Evolutionary conservation across 2,888 invertebrate species (phyloP).

Genomic region (Eupithecia pulchellata): DNA sequence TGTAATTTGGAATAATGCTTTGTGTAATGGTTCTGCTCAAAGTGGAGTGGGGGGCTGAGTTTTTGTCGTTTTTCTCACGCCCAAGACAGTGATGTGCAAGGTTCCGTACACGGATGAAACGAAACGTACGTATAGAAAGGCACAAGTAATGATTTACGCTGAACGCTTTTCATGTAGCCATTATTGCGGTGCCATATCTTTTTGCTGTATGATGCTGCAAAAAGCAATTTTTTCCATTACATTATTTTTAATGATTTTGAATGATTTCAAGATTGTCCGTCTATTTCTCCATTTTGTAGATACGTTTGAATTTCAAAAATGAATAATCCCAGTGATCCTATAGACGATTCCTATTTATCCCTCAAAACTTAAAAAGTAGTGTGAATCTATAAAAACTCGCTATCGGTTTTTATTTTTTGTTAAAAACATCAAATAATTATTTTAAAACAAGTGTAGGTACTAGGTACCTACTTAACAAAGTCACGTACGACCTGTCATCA

Average conservation of each 20-base stretch:
- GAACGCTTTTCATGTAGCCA: not conserved
- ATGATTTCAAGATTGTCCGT: no score
- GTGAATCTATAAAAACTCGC: not conserved
- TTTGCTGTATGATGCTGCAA: no score
- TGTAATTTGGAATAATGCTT: conserved; percentile 80
- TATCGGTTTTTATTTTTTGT: not conserved
- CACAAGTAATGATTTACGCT: not conserved
- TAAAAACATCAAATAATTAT: not conserved
- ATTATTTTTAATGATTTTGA: no score
- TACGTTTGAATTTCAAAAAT: no score
- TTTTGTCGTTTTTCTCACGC: conserved; percentile 67
- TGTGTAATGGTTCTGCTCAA: conserved; percentile 73
- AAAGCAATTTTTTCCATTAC: no score
- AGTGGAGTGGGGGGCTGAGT: conserved; percentile 66
- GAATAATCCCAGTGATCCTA: no score
- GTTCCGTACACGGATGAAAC: conserved; percentile 8
- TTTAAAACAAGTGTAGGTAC: not conserved
- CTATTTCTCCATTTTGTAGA: no score
- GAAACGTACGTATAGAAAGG: not conserved
- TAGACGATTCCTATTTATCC: no score
- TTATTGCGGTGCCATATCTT: not conserved
- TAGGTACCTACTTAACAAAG: not conserved
- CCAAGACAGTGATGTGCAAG: conserved; percentile 42
- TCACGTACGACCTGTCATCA: not conserved
- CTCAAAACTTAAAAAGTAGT: no score